Conservation (phyloP, 2,797 vertebrate genomes). For the Myripristis jacobus region DNA sequence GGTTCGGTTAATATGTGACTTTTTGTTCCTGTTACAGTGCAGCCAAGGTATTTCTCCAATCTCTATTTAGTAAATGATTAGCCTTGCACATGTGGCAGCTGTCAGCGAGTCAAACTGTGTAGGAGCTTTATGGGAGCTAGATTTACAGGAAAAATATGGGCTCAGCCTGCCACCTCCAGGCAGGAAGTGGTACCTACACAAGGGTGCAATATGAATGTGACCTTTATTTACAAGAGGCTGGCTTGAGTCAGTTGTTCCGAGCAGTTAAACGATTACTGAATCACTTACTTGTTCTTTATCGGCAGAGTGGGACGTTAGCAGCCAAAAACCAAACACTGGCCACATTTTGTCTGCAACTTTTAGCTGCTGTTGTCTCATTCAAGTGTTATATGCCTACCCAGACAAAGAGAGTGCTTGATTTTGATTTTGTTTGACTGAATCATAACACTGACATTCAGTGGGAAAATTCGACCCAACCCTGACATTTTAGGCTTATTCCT, state of each 20-base stretch:
- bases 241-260: conserved; percentile 30
- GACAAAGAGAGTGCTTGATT: too few species aligned
- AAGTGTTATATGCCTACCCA: too few species aligned
- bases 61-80: conserved; percentile 79
- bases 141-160: conserved; percentile 9
- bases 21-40: conserved; percentile 67
- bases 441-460: neutral
- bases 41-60: conserved; percentile 71
- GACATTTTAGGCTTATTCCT: neutral
- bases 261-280: conserved; percentile 22
- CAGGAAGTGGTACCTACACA: neutral
- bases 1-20: conserved; percentile 80
- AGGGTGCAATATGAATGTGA: conserved; percentile 24
- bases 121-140: conserved; percentile 1
- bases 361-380: too few species aligned
- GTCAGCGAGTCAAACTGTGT: conserved; percentile 52
- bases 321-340: neutral
- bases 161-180: conserved; percentile 60
- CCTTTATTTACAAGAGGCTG: conserved; percentile 27
- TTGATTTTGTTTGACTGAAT: neutral
- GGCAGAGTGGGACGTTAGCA: conserved; percentile 4
- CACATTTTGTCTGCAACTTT: neutral
- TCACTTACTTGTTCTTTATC: conserved; percentile 36
- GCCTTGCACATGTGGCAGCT: conserved; percentile 68
- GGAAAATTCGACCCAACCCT: neutral